Evolutionary conservation across 1,140 invertebrate genomes (phyloP).

Genomic region (Micrasema minimum): DNA sequence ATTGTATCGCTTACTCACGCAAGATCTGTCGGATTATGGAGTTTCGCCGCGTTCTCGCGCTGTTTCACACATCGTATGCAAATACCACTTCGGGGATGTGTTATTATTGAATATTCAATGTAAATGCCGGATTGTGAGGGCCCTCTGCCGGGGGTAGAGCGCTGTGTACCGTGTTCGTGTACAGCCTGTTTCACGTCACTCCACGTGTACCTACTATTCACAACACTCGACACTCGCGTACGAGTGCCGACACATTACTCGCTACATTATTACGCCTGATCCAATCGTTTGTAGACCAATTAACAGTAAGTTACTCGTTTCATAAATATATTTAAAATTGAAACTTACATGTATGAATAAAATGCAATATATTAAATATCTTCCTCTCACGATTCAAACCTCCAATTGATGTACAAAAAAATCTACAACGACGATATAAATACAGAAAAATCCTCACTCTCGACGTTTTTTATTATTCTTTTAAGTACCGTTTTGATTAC

Average conservation of each 20-base stretch:
- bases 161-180: neutral
- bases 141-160: neutral
- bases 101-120: slow-evolving; percentile 40
- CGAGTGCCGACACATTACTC: neutral
- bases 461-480: too few species aligned
- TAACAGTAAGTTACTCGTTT: too few species aligned
- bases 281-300: too few species aligned
- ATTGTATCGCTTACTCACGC: slow-evolving; percentile 9
- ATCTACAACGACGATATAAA: too few species aligned
- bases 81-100: slow-evolving; percentile 11
- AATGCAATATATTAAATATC: too few species aligned
- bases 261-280: too few species aligned
- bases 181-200: slow-evolving; percentile 36
- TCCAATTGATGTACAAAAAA: too few species aligned
- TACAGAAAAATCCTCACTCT: too few species aligned
- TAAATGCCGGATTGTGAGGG: slow-evolving; percentile 25
- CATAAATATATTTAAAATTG: too few species aligned
- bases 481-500: too few species aligned
- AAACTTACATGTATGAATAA: too few species aligned
- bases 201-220: neutral
- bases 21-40: slow-evolving; percentile 25
- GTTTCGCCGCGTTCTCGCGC: slow-evolving; percentile 14
- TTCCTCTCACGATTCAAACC: too few species aligned
- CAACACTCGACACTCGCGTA: slow-evolving; percentile 15
- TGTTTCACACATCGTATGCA: slow-evolving; percentile 23